Evolutionary conservation across 2,113 vertebrate species (phyloP).

Genomic region (Loxodonta africana): DNA sequence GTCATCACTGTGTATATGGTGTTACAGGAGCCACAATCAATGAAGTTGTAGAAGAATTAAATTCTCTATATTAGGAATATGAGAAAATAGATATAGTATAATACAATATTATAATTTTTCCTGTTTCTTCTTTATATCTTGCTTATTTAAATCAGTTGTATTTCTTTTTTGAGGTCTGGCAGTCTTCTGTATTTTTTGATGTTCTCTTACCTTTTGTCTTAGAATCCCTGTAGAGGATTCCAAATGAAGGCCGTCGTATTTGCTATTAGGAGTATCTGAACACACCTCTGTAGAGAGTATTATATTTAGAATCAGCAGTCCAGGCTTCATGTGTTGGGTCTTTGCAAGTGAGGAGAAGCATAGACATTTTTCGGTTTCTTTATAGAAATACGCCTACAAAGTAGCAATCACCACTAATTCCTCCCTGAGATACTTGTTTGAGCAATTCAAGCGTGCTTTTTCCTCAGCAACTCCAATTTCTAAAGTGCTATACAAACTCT

Average conservation of each 20-base stretch:
- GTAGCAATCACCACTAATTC: neutral
- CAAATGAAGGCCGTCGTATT: neutral
- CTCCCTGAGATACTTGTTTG: neutral
- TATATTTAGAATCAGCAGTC: neutral
- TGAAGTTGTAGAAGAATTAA: neutral
- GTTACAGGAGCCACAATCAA: neutral
- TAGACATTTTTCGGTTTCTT: neutral
- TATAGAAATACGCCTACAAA: neutral
- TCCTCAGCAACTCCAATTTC: neutral
- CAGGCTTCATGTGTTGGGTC: neutral
- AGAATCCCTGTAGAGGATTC: neutral
- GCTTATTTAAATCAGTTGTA: conserved; percentile 32
- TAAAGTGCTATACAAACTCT: neutral
- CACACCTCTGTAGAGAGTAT: neutral
- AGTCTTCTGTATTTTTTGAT: neutral
- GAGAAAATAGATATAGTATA: neutral
- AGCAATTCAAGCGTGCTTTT: neutral
- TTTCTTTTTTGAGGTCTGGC: conserved; percentile 32
- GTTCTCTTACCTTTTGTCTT: neutral
- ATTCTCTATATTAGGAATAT: neutral
- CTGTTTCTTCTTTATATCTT: neutral
- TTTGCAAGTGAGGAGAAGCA: conserved; percentile 29
- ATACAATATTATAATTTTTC: neutral
- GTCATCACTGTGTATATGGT: neutral
- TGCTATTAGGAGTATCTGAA: neutral